These are phyloP conservation scores for Protomyctophum bolini DNA, from an alignment of 2,113 vertebrate genomes.

Conservation along the genomic window DNA sequence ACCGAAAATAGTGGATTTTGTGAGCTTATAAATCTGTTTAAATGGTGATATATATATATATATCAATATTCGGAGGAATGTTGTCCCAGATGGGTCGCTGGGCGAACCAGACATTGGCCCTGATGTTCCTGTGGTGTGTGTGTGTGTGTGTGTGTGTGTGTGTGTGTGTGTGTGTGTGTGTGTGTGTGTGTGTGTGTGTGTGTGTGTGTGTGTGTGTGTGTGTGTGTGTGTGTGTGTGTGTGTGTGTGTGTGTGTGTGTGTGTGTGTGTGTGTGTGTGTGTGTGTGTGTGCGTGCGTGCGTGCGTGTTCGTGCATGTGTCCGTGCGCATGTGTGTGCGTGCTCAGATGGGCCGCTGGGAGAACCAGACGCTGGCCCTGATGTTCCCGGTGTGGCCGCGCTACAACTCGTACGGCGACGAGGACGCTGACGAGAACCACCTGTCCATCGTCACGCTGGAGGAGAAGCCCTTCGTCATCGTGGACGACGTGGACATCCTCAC, in stretches of 20 bases:
- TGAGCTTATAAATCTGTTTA: too few relatives aligned
- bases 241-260: not conserved
- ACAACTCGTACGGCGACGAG: conserved; percentile 89
- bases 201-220: not conserved
- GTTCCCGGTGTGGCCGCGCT: conserved; percentile 95
- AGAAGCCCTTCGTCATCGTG: conserved; percentile 95
- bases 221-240: conserved; percentile 20
- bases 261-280: not conserved
- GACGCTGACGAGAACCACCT: conserved; percentile 95
- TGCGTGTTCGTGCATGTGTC: conserved; percentile 23
- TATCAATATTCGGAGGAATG: too few relatives aligned
- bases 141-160: too few relatives aligned
- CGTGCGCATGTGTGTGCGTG: conserved; percentile 19
- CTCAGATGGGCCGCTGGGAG: conserved; percentile 96
- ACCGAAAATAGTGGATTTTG: too few relatives aligned
- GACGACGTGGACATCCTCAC: conserved; percentile 96
- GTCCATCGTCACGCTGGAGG: conserved; percentile 96
- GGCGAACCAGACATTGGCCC: too few relatives aligned
- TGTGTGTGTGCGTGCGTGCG: conserved; percentile 13
- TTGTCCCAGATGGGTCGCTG: too few relatives aligned
- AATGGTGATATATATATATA: too few relatives aligned
- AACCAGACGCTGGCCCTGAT: conserved; percentile 88
- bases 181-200: not conserved
- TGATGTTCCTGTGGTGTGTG: too few relatives aligned
- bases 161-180: too few relatives aligned